Conservation (phyloP, 2,797 vertebrate genomes). For the Crossoptilon crossoptilon region DNA sequence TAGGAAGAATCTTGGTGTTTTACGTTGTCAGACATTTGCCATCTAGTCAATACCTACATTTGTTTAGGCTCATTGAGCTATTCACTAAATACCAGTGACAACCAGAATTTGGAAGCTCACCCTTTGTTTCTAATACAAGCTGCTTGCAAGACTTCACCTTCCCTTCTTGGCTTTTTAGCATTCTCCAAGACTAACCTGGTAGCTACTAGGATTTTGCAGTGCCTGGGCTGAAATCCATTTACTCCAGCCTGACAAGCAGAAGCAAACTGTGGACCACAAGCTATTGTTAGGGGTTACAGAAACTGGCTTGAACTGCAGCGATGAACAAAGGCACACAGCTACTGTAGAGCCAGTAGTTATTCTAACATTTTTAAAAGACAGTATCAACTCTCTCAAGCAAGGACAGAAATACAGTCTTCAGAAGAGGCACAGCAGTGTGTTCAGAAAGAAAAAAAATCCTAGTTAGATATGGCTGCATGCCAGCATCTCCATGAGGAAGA, state of each 20-base stretch:
- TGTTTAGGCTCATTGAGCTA: background rate
- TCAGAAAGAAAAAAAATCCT: background rate
- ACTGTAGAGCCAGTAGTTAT: background rate
- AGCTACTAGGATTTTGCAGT: background rate
- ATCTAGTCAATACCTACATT: background rate
- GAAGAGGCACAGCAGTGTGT: background rate
- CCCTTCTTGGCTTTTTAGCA: background rate
- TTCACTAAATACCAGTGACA: background rate
- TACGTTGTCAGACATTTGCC: background rate
- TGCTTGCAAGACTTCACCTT: background rate
- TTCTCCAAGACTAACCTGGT: background rate
- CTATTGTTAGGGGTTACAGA: background rate
- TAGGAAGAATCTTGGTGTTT: background rate
- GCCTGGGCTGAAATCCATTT: background rate
- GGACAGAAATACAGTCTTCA: background rate
- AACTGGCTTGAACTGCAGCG: background rate
- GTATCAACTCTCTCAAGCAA: background rate
- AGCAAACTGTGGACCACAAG: background rate
- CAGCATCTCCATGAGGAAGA: background rate
- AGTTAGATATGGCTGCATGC: background rate
- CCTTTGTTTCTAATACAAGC: background rate
- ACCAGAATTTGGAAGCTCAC: background rate
- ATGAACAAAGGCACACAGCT: background rate
- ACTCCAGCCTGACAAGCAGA: background rate
- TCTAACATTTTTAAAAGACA: background rate